Conservation (phyloP, 2,113 vertebrate species). For the Silurus glanis region DNA sequence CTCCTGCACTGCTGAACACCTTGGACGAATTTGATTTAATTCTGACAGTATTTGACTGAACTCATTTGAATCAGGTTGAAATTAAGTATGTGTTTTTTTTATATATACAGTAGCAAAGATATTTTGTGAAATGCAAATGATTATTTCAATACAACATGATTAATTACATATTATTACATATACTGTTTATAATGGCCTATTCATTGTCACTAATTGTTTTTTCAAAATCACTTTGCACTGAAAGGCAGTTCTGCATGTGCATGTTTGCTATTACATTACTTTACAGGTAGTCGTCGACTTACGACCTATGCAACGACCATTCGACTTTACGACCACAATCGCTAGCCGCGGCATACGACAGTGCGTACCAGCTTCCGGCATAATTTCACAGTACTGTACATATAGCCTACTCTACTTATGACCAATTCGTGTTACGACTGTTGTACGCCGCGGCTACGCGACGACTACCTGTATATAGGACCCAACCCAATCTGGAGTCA, state of each 20-base stretch:
- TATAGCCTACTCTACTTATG: too few relatives aligned
- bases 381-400: too few relatives aligned
- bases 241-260: conserved; percentile 53
- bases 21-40: conserved; percentile 36
- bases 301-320: too few relatives aligned
- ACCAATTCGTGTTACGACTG: too few relatives aligned
- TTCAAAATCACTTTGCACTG: neutral
- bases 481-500: conserved; percentile 39
- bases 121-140: neutral
- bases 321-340: too few relatives aligned
- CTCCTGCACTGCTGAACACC: conserved; percentile 22
- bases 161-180: neutral
- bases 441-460: too few relatives aligned
- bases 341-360: too few relatives aligned
- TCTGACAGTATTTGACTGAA: neutral
- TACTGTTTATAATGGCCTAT: neutral
- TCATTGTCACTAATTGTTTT: conserved; percentile 11
- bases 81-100: neutral
- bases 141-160: neutral
- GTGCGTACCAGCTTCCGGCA: too few relatives aligned
- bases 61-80: neutral
- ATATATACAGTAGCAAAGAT: neutral
- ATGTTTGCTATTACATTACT: conserved; percentile 54
- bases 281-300: too few relatives aligned
- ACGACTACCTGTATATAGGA: too few relatives aligned